Base-by-base conservation (phyloP, 2,888 invertebrate species). In the Allygus modestus region DNA sequence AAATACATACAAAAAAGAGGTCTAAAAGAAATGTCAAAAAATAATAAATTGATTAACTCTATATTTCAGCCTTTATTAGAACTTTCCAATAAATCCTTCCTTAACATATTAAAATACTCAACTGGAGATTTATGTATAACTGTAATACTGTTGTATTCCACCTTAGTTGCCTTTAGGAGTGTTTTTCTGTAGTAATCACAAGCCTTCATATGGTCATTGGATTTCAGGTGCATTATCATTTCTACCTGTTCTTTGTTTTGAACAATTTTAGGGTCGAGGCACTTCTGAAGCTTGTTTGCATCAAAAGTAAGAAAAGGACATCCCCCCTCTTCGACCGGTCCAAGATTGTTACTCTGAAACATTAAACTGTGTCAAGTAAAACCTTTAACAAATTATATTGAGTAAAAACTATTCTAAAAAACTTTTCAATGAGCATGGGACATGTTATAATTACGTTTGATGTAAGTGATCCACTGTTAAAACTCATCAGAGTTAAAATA, bases 301-400 rank as follows among this genome's bases (percentile, higher is more conserved):
- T 93, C 93, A 90, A 93, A 93, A 86, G 92, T 91, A 88, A 92
- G 92, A 87, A 94, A 94, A 0, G 94, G 94, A 86, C 94, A 94
- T 17, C 94, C 94, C 79, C 94, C 94, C 90, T 93, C 93, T 85
- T 90, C 91, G 73, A 87, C 89, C 5, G 92, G 89, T 83, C 91
- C 91, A 17, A 91, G 89, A 26, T 88, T 84, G 82, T 88, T 88
- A 51, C 85, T 87, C 90, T 91, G 85, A n/a, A 87, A 88, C 54
- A 81, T 81, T 31, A 31, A 69, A 69, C 11, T 17, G 46, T n/a
- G n/a, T n/a, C n/a, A n/a, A n/a, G n/a, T n/a, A n/a, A n/a, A n/a
- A n/a, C n/a, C n/a, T n/a, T n/a, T n/a, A n/a, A n/a, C n/a, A n/a
- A n/a, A n/a, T n/a, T n/a, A n/a, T n/a, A n/a, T n/a, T n/a, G n/a